Conservation (phyloP, 2,888 invertebrate genomes). For the Drosophila picticornis region DNA sequence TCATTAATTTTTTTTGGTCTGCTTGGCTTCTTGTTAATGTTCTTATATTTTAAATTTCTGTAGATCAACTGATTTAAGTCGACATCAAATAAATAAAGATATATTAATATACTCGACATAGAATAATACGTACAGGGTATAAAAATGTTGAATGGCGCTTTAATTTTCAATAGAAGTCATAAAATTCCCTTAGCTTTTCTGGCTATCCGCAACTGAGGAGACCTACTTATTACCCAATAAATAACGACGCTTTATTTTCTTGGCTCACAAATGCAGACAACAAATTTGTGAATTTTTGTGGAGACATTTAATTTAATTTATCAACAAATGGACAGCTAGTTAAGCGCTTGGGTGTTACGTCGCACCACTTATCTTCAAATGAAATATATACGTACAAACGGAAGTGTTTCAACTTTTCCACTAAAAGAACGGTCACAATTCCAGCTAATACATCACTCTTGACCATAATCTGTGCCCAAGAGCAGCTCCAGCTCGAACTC, state of each 20-base stretch:
- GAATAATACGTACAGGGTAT: constrained; percentile 11
- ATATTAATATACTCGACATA: neutral
- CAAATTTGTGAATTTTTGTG: constrained; percentile 39
- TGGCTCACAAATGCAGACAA: constrained; percentile 47
- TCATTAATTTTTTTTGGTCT: neutral
- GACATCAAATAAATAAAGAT: neutral
- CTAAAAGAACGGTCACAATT: constrained; percentile 52
- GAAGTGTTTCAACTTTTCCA: constrained; percentile 23
- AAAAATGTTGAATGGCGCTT: constrained; percentile 52
- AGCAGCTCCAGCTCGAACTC: neutral
- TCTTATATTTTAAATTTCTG: neutral
- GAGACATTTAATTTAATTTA: constrained; percentile 65
- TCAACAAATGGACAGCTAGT: constrained; percentile 17
- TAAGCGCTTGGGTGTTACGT: constrained; percentile 20
- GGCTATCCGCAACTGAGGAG: constrained; percentile 3
- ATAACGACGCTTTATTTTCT: constrained; percentile 7
- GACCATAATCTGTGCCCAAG: constrained; percentile 47
- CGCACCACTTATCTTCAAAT: constrained; percentile 18
- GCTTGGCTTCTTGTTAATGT: neutral
- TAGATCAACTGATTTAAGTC: neutral
- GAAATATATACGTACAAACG: neutral
- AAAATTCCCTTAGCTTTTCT: constrained; percentile 22
- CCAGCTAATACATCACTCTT: constrained; percentile 44
- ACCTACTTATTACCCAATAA: constrained; percentile 24
- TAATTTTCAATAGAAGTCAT: constrained; percentile 59